Percentiles rank a stretch among this genome's conserved stretches.
These are phyloP conservation scores for Aphelenchoides fujianensis DNA, from an alignment of 1,140 invertebrate genomes.

Conservation along the genomic window DNA sequence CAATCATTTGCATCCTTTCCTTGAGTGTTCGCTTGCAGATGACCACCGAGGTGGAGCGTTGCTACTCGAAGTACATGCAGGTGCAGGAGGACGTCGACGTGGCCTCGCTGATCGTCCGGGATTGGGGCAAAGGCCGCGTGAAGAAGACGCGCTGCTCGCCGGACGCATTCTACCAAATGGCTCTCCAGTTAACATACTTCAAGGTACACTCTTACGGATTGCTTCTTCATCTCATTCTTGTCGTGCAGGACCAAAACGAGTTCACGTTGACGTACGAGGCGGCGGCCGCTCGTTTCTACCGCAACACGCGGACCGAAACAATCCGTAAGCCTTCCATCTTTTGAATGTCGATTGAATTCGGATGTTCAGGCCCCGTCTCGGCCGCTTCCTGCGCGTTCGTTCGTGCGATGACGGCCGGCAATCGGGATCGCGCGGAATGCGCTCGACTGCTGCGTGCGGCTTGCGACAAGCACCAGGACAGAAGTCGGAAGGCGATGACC, in stretches of 20 bases:
- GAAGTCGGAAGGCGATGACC: not conserved
- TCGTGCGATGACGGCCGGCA: constrained; percentile 73
- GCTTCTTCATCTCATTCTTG: too few species aligned
- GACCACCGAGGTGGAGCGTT: constrained; percentile 37
- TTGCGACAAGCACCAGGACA: not conserved
- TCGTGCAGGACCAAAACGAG: constrained; percentile 73
- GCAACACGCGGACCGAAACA: too few species aligned
- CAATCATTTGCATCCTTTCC: not conserved
- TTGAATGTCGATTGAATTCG: too few species aligned
- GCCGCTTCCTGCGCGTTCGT: constrained; percentile 87
- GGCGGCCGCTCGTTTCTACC: constrained; percentile 87
- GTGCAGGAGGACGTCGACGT: constrained; percentile 38
- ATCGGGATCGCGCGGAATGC: constrained; percentile 39
- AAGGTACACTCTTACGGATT: constrained; percentile 25
- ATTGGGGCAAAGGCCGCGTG: constrained; percentile 56
- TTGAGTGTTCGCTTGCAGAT: constrained; percentile 17
- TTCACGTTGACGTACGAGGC: constrained; percentile 95
- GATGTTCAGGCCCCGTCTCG: too few species aligned
- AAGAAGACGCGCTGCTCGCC: constrained; percentile 65
- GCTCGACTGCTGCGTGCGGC: not conserved
- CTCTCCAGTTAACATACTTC: constrained; percentile 63
- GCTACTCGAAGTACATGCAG: constrained; percentile 14
- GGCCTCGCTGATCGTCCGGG: constrained; percentile 41
- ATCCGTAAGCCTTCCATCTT: too few species aligned
- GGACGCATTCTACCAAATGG: constrained; percentile 66